Conservation (phyloP, 2,113 vertebrate species). For the Bos javanicus region DNA sequence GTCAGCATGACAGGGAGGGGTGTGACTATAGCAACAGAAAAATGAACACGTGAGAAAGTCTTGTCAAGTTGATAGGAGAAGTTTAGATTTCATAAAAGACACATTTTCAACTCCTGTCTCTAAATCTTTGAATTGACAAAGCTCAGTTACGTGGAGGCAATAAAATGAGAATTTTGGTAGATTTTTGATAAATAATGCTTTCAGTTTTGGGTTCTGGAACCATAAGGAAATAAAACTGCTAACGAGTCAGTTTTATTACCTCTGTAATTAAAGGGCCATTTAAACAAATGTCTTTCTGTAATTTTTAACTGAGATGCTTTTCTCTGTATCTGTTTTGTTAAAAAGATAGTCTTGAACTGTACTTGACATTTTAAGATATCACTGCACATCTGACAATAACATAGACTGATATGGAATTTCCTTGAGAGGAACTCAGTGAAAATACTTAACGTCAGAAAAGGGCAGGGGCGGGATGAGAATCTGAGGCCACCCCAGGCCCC, state of each 20-base stretch:
- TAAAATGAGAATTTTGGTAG: slow-evolving; percentile 2
- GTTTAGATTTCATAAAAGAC: slow-evolving; percentile 19
- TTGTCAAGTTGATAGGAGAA: slow-evolving; percentile 3
- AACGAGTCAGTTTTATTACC: background rate
- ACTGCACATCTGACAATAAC: background rate
- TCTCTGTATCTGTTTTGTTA: slow-evolving; percentile 7
- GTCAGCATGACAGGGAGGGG: slow-evolving; percentile 9
- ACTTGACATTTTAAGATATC: slow-evolving; percentile 23
- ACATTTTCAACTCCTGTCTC: background rate
- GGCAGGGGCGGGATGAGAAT: background rate
- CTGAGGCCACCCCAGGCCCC: background rate
- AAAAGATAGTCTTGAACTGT: slow-evolving; percentile 4
- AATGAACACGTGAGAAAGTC: background rate
- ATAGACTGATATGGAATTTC: background rate
- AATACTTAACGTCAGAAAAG: background rate
- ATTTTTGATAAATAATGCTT: background rate
- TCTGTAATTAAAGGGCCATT: background rate
- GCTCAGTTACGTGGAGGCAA: background rate
- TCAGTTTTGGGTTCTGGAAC: background rate
- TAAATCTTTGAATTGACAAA: background rate
- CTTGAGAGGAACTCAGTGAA: background rate
- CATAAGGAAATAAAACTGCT: background rate
- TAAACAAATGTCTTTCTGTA: slow-evolving; percentile 3
- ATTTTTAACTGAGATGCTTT: background rate
- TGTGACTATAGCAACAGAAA: slow-evolving; percentile 35